Evolutionary conservation across 2,113 vertebrate genomes (phyloP), one percentile per base, ranked within the genome.

Genomic region (Neodontobutis hainanensis): DNA sequence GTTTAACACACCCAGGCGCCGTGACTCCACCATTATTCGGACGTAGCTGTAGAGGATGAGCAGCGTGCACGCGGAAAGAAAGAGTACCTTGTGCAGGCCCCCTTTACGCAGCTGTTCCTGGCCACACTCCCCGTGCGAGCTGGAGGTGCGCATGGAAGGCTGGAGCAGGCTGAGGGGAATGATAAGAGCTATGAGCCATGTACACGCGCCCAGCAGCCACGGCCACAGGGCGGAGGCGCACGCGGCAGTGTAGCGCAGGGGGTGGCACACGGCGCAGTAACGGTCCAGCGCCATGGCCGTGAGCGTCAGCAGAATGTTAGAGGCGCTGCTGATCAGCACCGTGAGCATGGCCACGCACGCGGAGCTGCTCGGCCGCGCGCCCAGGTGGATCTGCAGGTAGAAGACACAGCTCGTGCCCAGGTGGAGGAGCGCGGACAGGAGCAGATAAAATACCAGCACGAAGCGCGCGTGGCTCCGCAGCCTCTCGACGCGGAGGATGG

Each of bases 231-330:
- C 48, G 5, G 59, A 32, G 0, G 48, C 43, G 63, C 80, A 87
- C 2, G 42, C 3, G 32, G 82, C 49, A 11, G 44, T 80, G 85
- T 93, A 93, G 48, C 90, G 81, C 76, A 93, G 70, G 5, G 92
- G 92, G 68, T 91, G 80, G 55, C 92, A 93, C 51, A 93, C 89
- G 59, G 92, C 92, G 40, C 66, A 75, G 74, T 88, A 92, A 0
- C 92, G 91, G 77, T 93, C 92, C 66, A 93, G 12, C 0, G 92
- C 92, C 92, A 93, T 93, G 7, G 51, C 84, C 3, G 92, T 93
- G 57, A 93, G 88, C 10, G 92, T 93, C 49, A 93, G 83, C 6
- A 93, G 86, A 75, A 90, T 92, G 82, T 90, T 90, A 46, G 88
- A 92, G 1, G 85, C 92, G 77, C 90, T 92, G 58, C 88, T 88